Conservation (phyloP, 2,888 invertebrate genomes). For the Dexiosoma caninum region DNA sequence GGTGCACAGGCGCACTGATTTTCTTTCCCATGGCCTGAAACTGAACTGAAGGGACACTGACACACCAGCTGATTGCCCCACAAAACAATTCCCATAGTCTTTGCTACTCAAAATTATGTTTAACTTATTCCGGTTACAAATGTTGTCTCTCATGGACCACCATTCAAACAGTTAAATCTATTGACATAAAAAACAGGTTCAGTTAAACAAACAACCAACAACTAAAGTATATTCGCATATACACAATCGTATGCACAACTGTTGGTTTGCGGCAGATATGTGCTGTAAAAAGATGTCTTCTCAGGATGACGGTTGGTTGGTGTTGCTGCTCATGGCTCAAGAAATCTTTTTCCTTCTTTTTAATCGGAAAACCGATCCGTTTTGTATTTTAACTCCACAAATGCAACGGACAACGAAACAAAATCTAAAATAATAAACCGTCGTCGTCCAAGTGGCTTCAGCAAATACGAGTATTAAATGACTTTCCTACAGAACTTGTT, state of each 20-base stretch:
- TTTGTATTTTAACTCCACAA: conserved; percentile 61
- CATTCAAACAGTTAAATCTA: conserved; percentile 42
- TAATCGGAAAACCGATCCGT: conserved; percentile 58
- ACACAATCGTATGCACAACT: background rate
- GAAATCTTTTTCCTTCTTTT: conserved; percentile 11
- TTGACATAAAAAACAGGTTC: conserved; percentile 50
- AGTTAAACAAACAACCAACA: conserved; percentile 42
- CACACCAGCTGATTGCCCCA: conserved; percentile 60
- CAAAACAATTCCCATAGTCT: conserved; percentile 56
- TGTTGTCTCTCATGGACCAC: conserved; percentile 42
- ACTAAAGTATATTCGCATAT: too few species aligned
- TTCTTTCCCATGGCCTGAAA: conserved; percentile 32
- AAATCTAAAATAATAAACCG: conserved; percentile 57
- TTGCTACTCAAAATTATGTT: conserved; percentile 11
- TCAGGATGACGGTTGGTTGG: conserved; percentile 56
- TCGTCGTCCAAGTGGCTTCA: conserved; percentile 63
- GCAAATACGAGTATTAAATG: conserved; percentile 64
- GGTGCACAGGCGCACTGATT: conserved; percentile 16
- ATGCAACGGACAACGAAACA: conserved; percentile 60
- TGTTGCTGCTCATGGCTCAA: too few species aligned
- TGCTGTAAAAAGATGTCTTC: conserved; percentile 18
- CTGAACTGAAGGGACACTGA: conserved; percentile 18
- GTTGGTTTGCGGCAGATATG: background rate
- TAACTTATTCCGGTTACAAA: conserved; percentile 8
- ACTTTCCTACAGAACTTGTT: conserved; percentile 42